phyloP scores from a whole-genome alignment of 2,113 vertebrate genomes.

The Stegastes partitus region DNA sequence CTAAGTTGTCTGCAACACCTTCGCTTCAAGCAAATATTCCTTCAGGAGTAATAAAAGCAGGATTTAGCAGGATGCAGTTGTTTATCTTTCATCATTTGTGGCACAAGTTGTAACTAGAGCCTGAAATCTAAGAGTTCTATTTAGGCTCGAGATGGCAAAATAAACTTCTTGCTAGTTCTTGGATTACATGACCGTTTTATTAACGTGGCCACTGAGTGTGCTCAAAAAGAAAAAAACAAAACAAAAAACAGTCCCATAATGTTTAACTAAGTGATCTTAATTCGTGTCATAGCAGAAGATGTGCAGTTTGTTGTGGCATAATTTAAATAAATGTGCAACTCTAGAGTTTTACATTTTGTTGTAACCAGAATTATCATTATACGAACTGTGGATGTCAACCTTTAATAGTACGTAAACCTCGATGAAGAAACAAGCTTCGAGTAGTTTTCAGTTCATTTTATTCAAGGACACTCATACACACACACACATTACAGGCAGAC shows the following conservation, averaged over 20 bases:
- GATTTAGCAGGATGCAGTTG: too few species aligned
- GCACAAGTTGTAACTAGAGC: too few species aligned
- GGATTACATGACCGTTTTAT: too few species aligned
- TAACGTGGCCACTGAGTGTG: too few species aligned
- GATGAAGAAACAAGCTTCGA: constrained; percentile 21
- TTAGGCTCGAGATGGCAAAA: too few species aligned
- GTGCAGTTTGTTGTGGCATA: neutral
- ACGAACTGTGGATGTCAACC: neutral
- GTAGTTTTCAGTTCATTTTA: constrained; percentile 74
- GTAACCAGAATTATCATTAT: neutral
- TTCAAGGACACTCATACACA: constrained; percentile 71
- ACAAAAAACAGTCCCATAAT: too few species aligned
- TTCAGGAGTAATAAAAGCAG: too few species aligned
- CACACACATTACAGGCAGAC: constrained; percentile 47
- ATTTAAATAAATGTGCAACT: neutral
- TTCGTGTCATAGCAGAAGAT: neutral
- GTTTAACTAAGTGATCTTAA: neutral
- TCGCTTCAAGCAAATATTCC: neutral
- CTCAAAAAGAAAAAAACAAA: too few species aligned
- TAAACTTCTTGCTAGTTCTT: too few species aligned
- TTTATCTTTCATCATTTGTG: too few species aligned
- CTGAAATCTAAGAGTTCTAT: too few species aligned
- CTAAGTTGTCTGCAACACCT: neutral
- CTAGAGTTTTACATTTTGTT: too few species aligned
- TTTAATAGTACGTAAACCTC: neutral